These are phyloP conservation scores for Bruchidius siliquastri DNA, from an alignment of 2,888 invertebrate species.

Conservation along the genomic window DNA sequence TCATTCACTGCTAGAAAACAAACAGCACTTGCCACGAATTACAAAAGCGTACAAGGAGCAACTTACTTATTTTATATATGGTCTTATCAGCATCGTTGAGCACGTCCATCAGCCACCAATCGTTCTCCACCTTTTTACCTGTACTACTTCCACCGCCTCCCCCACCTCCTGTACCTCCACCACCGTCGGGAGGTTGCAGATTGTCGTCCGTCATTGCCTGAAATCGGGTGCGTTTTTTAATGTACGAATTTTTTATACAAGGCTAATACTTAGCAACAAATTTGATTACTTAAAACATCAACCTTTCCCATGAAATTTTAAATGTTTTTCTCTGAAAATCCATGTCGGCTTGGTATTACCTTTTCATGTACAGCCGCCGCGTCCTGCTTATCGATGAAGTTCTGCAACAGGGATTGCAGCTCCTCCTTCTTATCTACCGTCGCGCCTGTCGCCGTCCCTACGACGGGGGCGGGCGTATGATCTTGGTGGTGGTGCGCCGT, in stretches of 20 bases:
- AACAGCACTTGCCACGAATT: neutral
- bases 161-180: neutral
- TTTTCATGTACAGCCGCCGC: conserved; percentile 17
- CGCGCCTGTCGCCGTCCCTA: neutral
- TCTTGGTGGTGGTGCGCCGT: neutral
- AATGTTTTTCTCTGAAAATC: no score
- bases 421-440: conserved; percentile 22
- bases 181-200: neutral
- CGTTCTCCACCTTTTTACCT: neutral
- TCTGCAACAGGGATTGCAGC: conserved; percentile 21
- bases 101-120: neutral
- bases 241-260: no score
- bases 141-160: neutral
- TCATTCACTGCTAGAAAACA: neutral
- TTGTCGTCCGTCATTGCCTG: neutral
- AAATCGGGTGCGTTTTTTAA: neutral
- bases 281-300: no score
- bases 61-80: conserved; percentile 16
- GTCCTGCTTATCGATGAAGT: conserved; percentile 21
- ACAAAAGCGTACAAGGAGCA: neutral
- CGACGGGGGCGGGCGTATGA: neutral
- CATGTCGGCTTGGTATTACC: no score
- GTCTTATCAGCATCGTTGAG: conserved; percentile 12
- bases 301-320: no score
- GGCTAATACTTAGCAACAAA: no score